Conservation (phyloP, 2,113 vertebrate genomes). For the Upupa epops region DNA sequence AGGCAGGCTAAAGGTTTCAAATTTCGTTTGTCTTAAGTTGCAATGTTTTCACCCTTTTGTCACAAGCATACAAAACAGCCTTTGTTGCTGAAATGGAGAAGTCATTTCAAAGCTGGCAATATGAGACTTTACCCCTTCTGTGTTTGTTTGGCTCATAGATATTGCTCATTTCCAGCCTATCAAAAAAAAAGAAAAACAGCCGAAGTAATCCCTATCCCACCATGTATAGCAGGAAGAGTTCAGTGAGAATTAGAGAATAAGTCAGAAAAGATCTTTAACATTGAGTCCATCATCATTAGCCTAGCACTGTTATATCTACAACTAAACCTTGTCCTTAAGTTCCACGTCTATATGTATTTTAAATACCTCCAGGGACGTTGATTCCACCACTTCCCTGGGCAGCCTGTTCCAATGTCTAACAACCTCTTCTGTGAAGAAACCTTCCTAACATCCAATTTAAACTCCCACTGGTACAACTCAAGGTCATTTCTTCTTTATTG, state of each 20-base stretch:
- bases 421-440: too few species aligned
- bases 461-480: too few species aligned
- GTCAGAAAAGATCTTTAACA: not conserved
- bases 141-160: not conserved
- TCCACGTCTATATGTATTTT: too few species aligned
- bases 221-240: not conserved
- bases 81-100: not conserved
- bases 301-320: too few species aligned
- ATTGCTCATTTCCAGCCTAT: not conserved
- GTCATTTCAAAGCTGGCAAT: not conserved
- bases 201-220: accelerated
- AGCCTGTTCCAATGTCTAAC: too few species aligned
- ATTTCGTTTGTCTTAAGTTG: not conserved
- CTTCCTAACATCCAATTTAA: too few species aligned
- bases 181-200: not conserved
- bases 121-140: not conserved
- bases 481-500: too few species aligned
- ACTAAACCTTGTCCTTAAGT: too few species aligned
- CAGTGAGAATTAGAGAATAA: not conserved
- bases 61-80: not conserved
- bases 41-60: not conserved
- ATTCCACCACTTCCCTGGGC: too few species aligned
- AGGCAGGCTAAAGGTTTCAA: not conserved
- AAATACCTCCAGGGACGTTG: too few species aligned
- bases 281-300: too few species aligned